phyloP scores from a whole-genome alignment of 2,888 invertebrate species.

The Drosophila imparisetae region DNA sequence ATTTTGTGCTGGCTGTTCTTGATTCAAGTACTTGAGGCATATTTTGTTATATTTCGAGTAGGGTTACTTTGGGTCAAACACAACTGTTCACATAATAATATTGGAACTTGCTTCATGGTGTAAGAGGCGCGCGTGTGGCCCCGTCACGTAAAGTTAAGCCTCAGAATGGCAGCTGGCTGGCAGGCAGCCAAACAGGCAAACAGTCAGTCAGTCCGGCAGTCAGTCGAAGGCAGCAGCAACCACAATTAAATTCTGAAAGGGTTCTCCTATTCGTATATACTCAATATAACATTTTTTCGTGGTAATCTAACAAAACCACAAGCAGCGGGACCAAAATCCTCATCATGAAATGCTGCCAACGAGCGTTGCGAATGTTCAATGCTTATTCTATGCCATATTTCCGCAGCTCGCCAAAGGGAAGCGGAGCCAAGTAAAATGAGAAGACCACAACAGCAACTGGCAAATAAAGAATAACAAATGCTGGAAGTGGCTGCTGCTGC shows the following conservation, averaged over 20 bases:
- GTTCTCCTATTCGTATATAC: conserved; percentile 40
- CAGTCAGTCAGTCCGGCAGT: not conserved
- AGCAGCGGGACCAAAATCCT: conserved; percentile 64
- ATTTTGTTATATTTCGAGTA: not conserved
- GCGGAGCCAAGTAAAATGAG: conserved; percentile 4
- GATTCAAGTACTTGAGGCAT: not conserved
- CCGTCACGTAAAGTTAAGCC: conserved; percentile 74
- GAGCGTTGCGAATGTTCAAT: conserved; percentile 65
- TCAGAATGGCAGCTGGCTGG: conserved; percentile 59
- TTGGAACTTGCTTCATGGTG: conserved; percentile 36
- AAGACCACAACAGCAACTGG: conserved; percentile 37
- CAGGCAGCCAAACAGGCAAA: conserved; percentile 18
- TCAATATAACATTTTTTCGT: conserved; percentile 46
- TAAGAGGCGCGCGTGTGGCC: conserved; percentile 79
- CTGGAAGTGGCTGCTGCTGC: conserved; percentile 57
- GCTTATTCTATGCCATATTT: conserved; percentile 55
- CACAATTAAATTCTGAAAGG: conserved; percentile 79
- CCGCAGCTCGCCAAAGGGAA: conserved; percentile 16
- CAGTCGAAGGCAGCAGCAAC: conserved; percentile 1
- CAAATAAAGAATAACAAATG: conserved; percentile 45
- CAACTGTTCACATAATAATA: conserved; percentile 27
- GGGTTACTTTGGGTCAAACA: conserved; percentile 38
- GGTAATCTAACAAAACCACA: conserved; percentile 68
- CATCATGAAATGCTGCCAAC: conserved; percentile 59
- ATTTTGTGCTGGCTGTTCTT: not conserved